Percentiles rank a stretch among this genome's conserved stretches.
Evolutionary conservation across 1,140 invertebrate genomes (phyloP).

Genomic region (Trinorchestia longiramus): DNA sequence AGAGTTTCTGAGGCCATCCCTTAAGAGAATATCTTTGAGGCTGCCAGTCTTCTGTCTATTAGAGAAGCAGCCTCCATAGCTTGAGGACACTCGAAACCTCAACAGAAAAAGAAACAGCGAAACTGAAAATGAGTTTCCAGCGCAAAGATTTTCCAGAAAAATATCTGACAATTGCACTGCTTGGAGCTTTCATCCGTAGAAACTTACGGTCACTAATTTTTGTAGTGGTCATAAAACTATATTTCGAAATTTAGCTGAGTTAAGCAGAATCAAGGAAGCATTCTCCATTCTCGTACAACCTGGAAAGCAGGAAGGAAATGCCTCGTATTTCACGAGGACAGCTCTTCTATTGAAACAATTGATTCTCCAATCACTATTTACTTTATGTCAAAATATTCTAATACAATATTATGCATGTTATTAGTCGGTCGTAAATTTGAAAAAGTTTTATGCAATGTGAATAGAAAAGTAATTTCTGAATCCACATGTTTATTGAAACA

Average conservation of each 20-base stretch:
- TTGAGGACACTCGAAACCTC: neutral
- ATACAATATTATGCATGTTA: neutral
- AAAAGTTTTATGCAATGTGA: too few species aligned
- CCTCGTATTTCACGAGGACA: neutral
- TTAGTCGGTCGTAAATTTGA: too few species aligned
- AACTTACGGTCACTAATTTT: neutral
- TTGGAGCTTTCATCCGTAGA: neutral
- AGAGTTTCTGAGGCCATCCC: neutral
- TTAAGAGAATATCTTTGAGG: conserved; percentile 1
- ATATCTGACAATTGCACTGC: neutral
- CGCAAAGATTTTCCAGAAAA: neutral
- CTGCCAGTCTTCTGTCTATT: neutral
- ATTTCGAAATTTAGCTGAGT: neutral
- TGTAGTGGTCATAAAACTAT: neutral
- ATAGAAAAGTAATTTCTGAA: too few species aligned
- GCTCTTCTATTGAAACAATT: neutral
- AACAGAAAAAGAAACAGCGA: neutral
- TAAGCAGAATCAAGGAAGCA: neutral
- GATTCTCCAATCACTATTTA: neutral
- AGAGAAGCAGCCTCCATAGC: neutral
- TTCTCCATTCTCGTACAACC: neutral
- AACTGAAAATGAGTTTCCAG: neutral
- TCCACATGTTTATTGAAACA: too few species aligned
- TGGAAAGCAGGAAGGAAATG: neutral
- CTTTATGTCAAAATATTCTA: neutral